phyloP scores from a whole-genome alignment of 2,797 vertebrate species.

The Hoplostethus mediterraneus region DNA sequence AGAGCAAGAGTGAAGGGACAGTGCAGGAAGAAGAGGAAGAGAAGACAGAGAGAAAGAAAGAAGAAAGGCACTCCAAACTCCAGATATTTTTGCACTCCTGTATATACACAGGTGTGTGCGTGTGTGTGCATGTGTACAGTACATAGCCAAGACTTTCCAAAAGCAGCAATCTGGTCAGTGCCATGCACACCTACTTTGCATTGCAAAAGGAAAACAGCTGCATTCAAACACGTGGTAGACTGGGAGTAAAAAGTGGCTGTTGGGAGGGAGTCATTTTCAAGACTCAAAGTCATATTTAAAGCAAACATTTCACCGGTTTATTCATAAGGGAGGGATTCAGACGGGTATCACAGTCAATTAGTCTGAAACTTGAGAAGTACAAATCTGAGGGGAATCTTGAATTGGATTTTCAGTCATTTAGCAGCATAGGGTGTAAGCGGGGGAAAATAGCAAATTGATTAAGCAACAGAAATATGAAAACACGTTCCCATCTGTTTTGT shows the following conservation, averaged over 20 bases:
- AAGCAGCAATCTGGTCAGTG: constrained; percentile 66
- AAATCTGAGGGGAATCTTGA: constrained; percentile 14
- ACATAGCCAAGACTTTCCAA: constrained; percentile 60
- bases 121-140: background rate
- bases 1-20: constrained; percentile 39
- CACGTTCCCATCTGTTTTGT: constrained; percentile 94
- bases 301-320: constrained; percentile 22
- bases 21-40: constrained; percentile 31
- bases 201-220: constrained; percentile 53
- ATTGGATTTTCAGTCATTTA: constrained; percentile 22
- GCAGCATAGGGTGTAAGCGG: constrained; percentile 49
- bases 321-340: background rate
- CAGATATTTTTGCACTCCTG: background rate
- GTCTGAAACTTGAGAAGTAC: constrained; percentile 2
- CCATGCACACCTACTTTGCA: constrained; percentile 71
- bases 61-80: constrained; percentile 25
- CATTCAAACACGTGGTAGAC: constrained; percentile 54
- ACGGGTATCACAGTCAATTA: constrained; percentile 17
- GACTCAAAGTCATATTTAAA: constrained; percentile 33
- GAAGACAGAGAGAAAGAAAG: constrained; percentile 28
- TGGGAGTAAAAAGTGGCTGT: constrained; percentile 46
- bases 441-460: constrained; percentile 25
- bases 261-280: constrained; percentile 36
- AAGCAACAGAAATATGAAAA: constrained; percentile 52
- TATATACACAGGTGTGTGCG: background rate